Conservation (phyloP, 1,140 invertebrate species). For the Eriosoma lanigerum region DNA sequence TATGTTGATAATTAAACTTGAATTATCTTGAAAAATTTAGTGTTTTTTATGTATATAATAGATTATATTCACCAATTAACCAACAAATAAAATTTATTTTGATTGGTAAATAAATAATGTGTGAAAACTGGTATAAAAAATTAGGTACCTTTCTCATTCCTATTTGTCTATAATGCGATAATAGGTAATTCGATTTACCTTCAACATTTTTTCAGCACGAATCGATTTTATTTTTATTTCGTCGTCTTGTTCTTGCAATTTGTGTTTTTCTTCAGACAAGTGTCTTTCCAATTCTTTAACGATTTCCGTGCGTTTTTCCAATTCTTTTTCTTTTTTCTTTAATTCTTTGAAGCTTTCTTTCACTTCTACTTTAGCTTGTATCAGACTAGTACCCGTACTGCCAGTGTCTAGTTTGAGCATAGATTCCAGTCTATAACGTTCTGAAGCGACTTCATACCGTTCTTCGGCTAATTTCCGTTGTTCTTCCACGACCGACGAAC, state of each 20-base stretch:
- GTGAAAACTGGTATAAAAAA: too few relatives aligned
- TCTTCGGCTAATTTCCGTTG: slow-evolving; percentile 41
- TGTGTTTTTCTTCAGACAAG: not conserved
- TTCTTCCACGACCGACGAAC: slow-evolving; percentile 38
- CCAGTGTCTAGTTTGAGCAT: slow-evolving; percentile 28
- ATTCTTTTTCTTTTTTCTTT: slow-evolving; percentile 30
- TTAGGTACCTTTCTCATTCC: too few relatives aligned
- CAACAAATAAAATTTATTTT: too few relatives aligned
- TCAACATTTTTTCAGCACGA: slow-evolving; percentile 45
- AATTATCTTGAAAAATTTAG: too few relatives aligned
- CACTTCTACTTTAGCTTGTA: slow-evolving; percentile 31
- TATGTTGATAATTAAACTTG: too few relatives aligned
- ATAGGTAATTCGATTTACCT: too few relatives aligned
- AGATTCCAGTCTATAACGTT: slow-evolving; percentile 26
- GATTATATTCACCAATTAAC: too few relatives aligned
- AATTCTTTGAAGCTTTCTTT: slow-evolving; percentile 18
- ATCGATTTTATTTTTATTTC: slow-evolving; percentile 37
- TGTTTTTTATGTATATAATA: too few relatives aligned
- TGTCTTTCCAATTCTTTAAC: slow-evolving; percentile 27
- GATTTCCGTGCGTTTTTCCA: slow-evolving; percentile 20
- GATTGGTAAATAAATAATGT: too few relatives aligned
- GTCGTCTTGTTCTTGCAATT: slow-evolving; percentile 17
- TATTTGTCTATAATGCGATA: too few relatives aligned
- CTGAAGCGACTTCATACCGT: slow-evolving; percentile 32
- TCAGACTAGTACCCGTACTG: not conserved